Evolutionary conservation across 2,797 vertebrate species (phyloP), one percentile per base, ranked within the genome.

Genomic region (Syndactyla subalaris): DNA sequence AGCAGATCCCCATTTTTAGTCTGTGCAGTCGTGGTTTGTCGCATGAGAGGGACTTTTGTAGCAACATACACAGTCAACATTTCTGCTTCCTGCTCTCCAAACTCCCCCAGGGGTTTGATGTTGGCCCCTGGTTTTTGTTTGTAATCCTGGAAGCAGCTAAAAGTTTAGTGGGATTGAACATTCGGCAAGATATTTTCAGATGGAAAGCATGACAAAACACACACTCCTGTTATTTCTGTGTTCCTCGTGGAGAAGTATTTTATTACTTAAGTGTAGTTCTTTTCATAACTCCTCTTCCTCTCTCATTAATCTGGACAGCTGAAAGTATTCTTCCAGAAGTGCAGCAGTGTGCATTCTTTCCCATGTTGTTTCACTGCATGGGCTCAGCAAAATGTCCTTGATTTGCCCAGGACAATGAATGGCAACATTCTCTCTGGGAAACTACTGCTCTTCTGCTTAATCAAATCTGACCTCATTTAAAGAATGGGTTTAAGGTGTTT

Each of bases 21-120:
- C 52, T 32, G 0, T 8, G 57, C 45, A 3, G 58, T 90, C 0
- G 2, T 67, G 51, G 59, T 9, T 79, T 0, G 0, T 54, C 48
- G 67, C 34, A 4, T 1, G 61, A 67, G 52, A 58, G 71, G 26
- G 22, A 38, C 75, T 93, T 72, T 62, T 70, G 70, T 49, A 52
- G 62, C 54, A 58, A 21, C 19, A 3, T 26, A 72, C 30, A 12
- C n/a, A 34, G 65, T 30, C 62, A 43, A 7, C 59, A 7, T 66
- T 89, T 88, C 76, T 78, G 76, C 71, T 88, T 86, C 76, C 54
- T 52, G 80, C 39, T 30, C 36, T 78, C 39, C 55, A 38, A 41
- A 55, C 62, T 90, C 51, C 51, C 51, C 3, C 3, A 24, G 58
- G 29, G 66, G n/a, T 38, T 66, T 90, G 59, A 45, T 45, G 15